Evolutionary conservation across 1,140 invertebrate species (phyloP), one percentile per base, ranked within the genome.

Genomic region (Ostrea edulis): DNA sequence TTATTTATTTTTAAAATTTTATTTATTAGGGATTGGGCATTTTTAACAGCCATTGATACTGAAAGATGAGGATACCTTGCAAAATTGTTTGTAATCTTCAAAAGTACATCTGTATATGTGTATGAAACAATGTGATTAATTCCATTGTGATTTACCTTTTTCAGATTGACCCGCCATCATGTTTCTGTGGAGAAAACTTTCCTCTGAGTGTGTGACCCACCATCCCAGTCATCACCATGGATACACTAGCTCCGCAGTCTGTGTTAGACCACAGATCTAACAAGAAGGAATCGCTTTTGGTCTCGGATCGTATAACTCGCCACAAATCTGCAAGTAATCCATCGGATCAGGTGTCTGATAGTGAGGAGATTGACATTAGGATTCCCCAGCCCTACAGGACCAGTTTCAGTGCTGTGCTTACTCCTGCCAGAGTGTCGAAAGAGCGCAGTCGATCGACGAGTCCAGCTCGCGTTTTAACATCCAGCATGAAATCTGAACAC

Each of bases 341-440:
- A 12, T 29, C 22, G 20, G 81, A 62, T 44, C 62, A 35, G 53
- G 51, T 86, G 7, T 84, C 89, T 8, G 87, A 89, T 25, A 82
- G 65, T 8, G 89, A 90, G 22, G 89, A 90, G n/a, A 86, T 93
- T 12, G 83, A 90, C n/a, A 88, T 91, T 53, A 85, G 92, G 14
- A 91, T 92, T 54, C 82, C 91, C 8, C 92, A 93, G 87, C 92
- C 92, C 2, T 93, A 93, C 82, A 87, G 92, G 12, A 93, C 92
- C 25, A 93, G 92, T 81, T 92, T 92, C 83, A 92, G 91, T 83
- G 92, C 92, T 14, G 90, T 90, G 35, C 87, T 90, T 17, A 91
- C 89, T 0, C 91, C 91, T 20, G 89, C 88, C 55, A 88, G 90
- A 82, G 86, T 82, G 8, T 88, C 90, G 14, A 88, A 85, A 35